Base-by-base conservation (phyloP, 2,113 vertebrate species). In the Aegotheles bennettii region DNA sequence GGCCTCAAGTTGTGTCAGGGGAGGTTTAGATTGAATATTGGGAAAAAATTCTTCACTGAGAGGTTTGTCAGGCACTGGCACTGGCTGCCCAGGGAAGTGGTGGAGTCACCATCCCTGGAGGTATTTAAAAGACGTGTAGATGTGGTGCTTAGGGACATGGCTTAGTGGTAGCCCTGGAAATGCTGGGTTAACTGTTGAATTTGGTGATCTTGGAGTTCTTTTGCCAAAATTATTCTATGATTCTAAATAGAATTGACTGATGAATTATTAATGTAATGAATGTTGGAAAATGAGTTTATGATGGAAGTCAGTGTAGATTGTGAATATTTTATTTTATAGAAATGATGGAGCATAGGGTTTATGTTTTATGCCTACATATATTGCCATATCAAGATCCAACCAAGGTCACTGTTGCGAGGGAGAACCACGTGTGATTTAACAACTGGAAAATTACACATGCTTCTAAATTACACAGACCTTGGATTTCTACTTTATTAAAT, bases 401-500 rank as follows among this genome's bases (percentile, higher is more conserved):
- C 48, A 79, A 87, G 87, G 93, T 77, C 80, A 81, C 42, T 68
- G 57, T 69, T 93, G 42, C 4, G 4, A 90, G 64, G 71, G 50
- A 89, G 35, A 93, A 67, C 17, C 54, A 80, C 10, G 1, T 23
- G 73, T 77, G 43, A 80, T 89, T 86, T 91, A 92, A 65, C 31
- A 84, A 67, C 53, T 47, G 50, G 93, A 95, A 95, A 96, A 89
- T 89, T 94, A 93, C 69, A 94, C 89, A 91, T 84, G 50, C 33
- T 67, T 87, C 84, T 87, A 96, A 93, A 84, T 93, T 78, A 96
- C 84, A 96, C 81, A 95, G 76, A 89, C 69, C 93, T 94, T 96
- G 90, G 38, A 76, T 89, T 91, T 77, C 73, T 74, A 33, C 45
- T 84, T 31, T 45, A 14, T 80, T 94, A 77, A 92, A 94, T 80